Evolutionary conservation across 1,140 invertebrate species (phyloP).

Genomic region (Parapsyche elsis): DNA sequence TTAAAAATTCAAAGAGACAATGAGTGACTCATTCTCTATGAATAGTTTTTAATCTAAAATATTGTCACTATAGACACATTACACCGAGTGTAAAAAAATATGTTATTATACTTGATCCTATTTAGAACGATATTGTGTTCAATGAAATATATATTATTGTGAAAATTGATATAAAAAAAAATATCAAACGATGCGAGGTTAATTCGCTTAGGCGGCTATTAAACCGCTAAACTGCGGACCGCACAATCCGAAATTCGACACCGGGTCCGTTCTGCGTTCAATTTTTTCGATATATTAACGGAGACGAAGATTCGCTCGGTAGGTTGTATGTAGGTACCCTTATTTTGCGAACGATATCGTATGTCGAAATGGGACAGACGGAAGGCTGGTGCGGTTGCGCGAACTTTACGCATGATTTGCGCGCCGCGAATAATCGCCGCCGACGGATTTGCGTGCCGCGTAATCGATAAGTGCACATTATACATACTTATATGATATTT

Average conservation of each 20-base stretch:
- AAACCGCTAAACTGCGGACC: constrained; percentile 31
- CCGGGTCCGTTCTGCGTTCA: background rate
- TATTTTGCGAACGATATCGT: constrained; percentile 30
- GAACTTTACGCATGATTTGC: constrained; percentile 35
- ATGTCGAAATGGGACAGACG: constrained; percentile 37
- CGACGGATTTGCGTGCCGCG: background rate
- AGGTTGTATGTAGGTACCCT: background rate
- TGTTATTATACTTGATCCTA: too few relatives aligned
- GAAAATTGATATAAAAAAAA: background rate
- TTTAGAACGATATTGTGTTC: too few relatives aligned
- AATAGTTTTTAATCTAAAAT: too few relatives aligned
- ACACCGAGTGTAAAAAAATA: too few relatives aligned
- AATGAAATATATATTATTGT: background rate
- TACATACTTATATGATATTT: background rate
- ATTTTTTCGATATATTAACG: background rate
- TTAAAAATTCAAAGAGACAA: too few relatives aligned
- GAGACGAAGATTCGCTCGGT: background rate
- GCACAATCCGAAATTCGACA: constrained; percentile 31
- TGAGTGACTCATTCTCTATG: too few relatives aligned
- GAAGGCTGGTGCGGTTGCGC: constrained; percentile 30
- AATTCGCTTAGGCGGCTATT: constrained; percentile 54
- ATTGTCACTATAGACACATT: too few relatives aligned
- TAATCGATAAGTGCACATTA: constrained; percentile 34
- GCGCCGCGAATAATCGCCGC: background rate
- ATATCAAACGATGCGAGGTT: constrained; percentile 33